Evolutionary conservation across 2,888 invertebrate genomes (phyloP), one percentile per base, ranked within the genome.

Genomic region (Athripsodes cinereus): DNA sequence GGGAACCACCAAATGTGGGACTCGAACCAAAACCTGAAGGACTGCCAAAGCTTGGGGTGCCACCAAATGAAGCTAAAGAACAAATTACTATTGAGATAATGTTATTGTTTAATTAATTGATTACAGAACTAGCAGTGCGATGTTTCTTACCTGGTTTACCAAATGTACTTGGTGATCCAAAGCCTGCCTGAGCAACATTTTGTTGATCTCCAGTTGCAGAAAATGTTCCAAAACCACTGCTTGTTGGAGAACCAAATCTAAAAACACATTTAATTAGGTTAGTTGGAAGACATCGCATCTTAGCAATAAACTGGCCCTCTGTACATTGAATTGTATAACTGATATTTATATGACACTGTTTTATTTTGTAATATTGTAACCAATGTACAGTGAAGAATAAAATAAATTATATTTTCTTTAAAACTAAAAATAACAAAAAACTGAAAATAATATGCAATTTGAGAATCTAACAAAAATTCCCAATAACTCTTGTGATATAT

Each of bases 1-100:
- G 66, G 0, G 73, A 70, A 0, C 75, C 74, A 1, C 81, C 82
- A 69, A 83, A 82, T 0, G 74, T 66, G 1, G 78, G 72, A 6
- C 76, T 69, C 0, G 71, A 70, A 0, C 77, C 78, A 64, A 78
- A 78, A 5, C 48, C 59, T 34, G 26, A 22, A 0, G 77, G 73
- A 34, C 76, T 56, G 52, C 63, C 63, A 47, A 62, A 62, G 1
- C 58, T 21, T 8, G 62, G 60, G 51, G 59, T 61, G 1, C 57
- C 59, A 44, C 61, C 63, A 44, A 63, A 63, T 48, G 51, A 18
- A 35, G 57, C 61, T 61, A 35, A 10, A 47, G 16, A 13, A 40
- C 40, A n/a, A 40, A 40, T 8, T 16, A 40, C 40, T 40, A 40
- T 3, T 40, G 40, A 40, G 8, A n/a, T n/a, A 3, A 40, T 40